Evolutionary conservation across 2,888 invertebrate genomes (phyloP), one percentile per base, ranked within the genome.

Genomic region (Coenonympha glycerion): DNA sequence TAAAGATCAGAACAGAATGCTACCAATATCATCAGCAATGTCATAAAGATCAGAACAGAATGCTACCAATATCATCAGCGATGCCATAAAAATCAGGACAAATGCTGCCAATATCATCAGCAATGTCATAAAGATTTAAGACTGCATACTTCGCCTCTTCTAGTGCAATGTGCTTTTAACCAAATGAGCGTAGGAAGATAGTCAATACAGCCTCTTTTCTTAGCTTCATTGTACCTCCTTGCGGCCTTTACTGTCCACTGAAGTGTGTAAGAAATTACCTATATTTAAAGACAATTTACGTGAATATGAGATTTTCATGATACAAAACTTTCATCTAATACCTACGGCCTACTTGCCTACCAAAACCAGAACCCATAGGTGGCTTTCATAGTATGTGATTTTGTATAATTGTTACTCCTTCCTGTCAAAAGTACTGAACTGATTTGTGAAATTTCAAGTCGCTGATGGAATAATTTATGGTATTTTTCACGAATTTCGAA

Each of bases 21-120:
- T 36, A 19, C 11, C 36, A 36, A 36, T 36, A 36, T 36, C 36
- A 36, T 36, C 11, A 36, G 36, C 34, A 34, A 11, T 28, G 11
- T 30, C 9, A 11, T 36, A 21, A 21, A 21, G 11, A 36, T n/a
- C n/a, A n/a, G n/a, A 36, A 3, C 11, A 21, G 19, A 36, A 36
- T 9, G 18, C 11, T 36, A 19, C 11, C 36, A 36, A 36, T 36
- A 36, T 36, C 36, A 36, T 36, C 11, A 36, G 36, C 34, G 34
- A 11, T 28, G 11, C 30, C 9, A 11, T 36, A 21, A 21, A 21
- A 11, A 36, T n/a, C n/a, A n/a, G n/a, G 36, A 3, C 11, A 21
- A 36, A 36, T 9, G 18, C 11, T 36, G 19, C 11, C 36, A 36
- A 36, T 36, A 36, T 36, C 36, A 36, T 36, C 11, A 36, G 36